Base-by-base conservation (phyloP, 2,113 vertebrate genomes). In the Myotis yumanensis region DNA sequence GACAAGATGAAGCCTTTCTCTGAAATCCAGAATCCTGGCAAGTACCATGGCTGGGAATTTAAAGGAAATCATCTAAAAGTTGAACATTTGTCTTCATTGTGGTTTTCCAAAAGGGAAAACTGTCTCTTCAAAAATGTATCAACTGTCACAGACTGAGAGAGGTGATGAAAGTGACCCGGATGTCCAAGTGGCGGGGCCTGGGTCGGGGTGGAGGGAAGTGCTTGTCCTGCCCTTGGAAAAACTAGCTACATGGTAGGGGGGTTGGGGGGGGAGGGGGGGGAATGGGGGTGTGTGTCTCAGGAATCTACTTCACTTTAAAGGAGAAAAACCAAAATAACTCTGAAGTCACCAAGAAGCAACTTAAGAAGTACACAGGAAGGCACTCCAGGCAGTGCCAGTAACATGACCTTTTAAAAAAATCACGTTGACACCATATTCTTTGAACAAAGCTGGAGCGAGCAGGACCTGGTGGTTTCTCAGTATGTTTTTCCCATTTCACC, bases 401-500 rank as follows among this genome's bases (percentile, higher is more conserved):
- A 43, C 1, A 5, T 2, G 7, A 30, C 54, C n/a, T 30, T 37
- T 37, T 30, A 16, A 35, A 32, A 52, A 72, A n/a, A 30, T 11
- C 12, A 22, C 0, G 0, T 2, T 9, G 48, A 35, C 1, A 0
- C 37, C 30, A 0, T 40, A 9, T 28, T 40, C 11, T 0, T 3
- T 16, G 20, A 17, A 4, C 5, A 22, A 40, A 22, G 30, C 48
- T 5, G 9, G 22, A 32, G 35, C 5, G 0, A 1, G 1, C 43
- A 6, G 12, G 79, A 17, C 28, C 7, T 14, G 20, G 37, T 0
- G 0, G 7, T 40, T 85, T 81, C 48, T 2, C 2, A 0, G 22
- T 46, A 16, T 4, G 8, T 8, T 14, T 11, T 25, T 28, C 9
- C 51, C 89, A 0, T 15, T 23, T 69, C 8, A 2, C 35, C 40